These are phyloP conservation scores for Gymnorhina tibicen DNA, from an alignment of 2,113 vertebrate species.

Conservation along the genomic window DNA sequence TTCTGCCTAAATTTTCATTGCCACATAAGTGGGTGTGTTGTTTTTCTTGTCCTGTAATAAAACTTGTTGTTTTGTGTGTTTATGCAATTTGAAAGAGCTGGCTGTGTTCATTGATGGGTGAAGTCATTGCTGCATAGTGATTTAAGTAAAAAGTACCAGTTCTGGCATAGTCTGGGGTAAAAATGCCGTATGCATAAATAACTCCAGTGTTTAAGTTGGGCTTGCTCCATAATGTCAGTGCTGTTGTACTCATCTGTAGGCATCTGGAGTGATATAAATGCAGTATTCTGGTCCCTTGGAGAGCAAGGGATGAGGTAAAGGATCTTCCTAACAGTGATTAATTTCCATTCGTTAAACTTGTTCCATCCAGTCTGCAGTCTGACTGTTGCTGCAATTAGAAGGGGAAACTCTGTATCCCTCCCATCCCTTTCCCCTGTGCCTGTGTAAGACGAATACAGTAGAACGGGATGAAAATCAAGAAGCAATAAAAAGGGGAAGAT, in stretches of 20 bases:
- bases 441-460: background rate
- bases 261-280: background rate
- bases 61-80: background rate
- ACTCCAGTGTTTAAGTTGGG: background rate
- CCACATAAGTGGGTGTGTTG: background rate
- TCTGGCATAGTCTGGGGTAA: background rate
- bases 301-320: background rate
- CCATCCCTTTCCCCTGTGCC: background rate
- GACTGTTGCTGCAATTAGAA: background rate
- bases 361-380: background rate
- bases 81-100: background rate
- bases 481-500: background rate
- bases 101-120: background rate
- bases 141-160: background rate
- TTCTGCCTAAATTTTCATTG: background rate
- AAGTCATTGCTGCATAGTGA: background rate
- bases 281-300: background rate
- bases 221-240: background rate
- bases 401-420: background rate
- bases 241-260: background rate
- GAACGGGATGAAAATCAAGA: background rate
- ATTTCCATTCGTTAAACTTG: background rate
- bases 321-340: background rate
- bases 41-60: background rate
- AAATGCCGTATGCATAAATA: background rate